Evolutionary conservation across 1,140 invertebrate species (phyloP).

Genomic region (Thereuonema tuberculata): DNA sequence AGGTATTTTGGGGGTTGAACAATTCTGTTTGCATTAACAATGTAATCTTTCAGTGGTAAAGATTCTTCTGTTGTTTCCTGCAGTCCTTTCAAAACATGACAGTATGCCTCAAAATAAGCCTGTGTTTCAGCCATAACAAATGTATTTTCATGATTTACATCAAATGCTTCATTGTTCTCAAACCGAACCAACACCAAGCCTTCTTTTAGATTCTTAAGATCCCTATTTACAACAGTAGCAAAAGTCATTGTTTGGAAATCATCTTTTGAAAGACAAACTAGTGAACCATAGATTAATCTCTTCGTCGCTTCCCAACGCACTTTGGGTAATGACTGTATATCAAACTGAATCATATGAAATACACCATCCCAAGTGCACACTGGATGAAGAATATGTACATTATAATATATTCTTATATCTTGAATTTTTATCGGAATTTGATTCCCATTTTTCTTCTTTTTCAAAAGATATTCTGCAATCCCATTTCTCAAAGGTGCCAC

Average conservation of each 20-base stretch:
- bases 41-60: constrained; percentile 2
- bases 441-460: background rate
- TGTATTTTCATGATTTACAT: background rate
- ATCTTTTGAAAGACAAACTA: constrained; percentile 53
- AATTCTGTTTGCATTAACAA: background rate
- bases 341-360: background rate
- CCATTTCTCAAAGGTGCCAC: constrained; percentile 30
- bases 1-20: constrained; percentile 1
- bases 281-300: constrained; percentile 51
- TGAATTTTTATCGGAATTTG: too few relatives aligned
- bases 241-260: constrained; percentile 50
- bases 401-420: background rate
- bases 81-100: constrained; percentile 5
- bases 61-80: background rate
- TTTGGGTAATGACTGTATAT: background rate
- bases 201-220: constrained; percentile 29
- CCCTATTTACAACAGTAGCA: constrained; percentile 46
- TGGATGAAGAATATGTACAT: background rate
- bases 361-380: background rate
- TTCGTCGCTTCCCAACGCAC: constrained; percentile 28
- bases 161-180: background rate
- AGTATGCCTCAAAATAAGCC: constrained; percentile 7
- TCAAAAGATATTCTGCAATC: constrained; percentile 15
- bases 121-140: constrained; percentile 7
- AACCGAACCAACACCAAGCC: constrained; percentile 35